phyloP scores from a whole-genome alignment of 1,140 invertebrate species.

The Globodera rostochiensis region DNA sequence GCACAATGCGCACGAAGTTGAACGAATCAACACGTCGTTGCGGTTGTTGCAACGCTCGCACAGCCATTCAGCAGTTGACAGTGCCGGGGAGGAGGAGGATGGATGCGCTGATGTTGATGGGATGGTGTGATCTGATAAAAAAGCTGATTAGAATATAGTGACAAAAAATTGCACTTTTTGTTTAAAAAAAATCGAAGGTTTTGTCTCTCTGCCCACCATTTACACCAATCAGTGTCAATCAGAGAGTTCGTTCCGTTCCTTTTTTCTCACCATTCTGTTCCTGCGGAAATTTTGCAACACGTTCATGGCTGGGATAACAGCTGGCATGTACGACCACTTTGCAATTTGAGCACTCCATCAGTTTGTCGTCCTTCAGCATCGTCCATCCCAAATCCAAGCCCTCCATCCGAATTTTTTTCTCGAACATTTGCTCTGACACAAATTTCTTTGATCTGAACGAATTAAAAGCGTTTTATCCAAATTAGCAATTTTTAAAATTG shows the following conservation, averaged over 20 bases:
- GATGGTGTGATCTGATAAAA: neutral
- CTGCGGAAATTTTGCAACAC: neutral
- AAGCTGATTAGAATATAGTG: neutral
- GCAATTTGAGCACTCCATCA: slow-evolving; percentile 38
- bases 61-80: slow-evolving; percentile 8
- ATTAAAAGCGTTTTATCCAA: neutral
- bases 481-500: neutral
- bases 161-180: neutral
- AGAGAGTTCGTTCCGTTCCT: neutral
- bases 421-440: slow-evolving; percentile 39
- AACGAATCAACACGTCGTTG: slow-evolving; percentile 37
- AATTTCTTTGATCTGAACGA: slow-evolving; percentile 34
- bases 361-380: slow-evolving; percentile 25
- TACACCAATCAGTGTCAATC: neutral
- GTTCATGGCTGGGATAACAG: slow-evolving; percentile 26
- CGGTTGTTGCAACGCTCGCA: slow-evolving; percentile 31
- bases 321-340: slow-evolving; percentile 34
- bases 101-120: neutral
- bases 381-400: neutral
- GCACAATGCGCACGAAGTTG: slow-evolving; percentile 32
- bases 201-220: too few species aligned
- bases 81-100: neutral
- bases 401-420: slow-evolving; percentile 27
- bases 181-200: neutral
- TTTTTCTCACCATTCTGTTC: neutral